These are phyloP conservation scores for Hydropotes inermis DNA, from an alignment of 2,113 vertebrate species.

Conservation along the genomic window DNA sequence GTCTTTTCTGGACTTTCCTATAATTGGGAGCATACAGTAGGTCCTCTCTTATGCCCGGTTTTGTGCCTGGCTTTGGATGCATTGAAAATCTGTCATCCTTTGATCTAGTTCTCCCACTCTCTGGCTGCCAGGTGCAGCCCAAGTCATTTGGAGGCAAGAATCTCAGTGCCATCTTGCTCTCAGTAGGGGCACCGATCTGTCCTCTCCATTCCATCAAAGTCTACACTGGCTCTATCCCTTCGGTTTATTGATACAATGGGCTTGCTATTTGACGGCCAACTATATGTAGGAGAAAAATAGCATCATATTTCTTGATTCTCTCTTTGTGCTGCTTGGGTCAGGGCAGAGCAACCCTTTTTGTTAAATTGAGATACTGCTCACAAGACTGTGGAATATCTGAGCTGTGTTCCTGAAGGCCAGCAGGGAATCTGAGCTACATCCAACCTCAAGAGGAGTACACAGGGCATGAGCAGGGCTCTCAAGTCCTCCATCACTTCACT, in stretches of 20 bases:
- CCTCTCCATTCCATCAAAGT: not conserved
- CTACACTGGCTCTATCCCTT: not conserved
- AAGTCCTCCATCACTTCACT: not conserved
- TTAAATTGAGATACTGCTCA: not conserved
- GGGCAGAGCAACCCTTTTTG: not conserved
- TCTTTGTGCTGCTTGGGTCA: not conserved
- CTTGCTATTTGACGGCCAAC: not conserved
- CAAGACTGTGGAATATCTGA: not conserved
- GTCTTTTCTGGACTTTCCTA: not conserved
- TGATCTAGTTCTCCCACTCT: not conserved
- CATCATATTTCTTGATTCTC: not conserved
- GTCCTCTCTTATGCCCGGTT: not conserved
- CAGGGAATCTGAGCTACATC: not conserved
- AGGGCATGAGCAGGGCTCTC: rapidly evolving
- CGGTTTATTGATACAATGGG: not conserved
- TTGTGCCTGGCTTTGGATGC: not conserved
- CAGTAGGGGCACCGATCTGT: not conserved
- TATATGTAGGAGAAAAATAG: not conserved
- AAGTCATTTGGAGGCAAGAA: not conserved
- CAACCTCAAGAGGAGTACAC: not conserved
- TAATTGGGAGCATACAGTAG: not conserved
- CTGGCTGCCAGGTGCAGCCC: not conserved
- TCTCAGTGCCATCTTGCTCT: not conserved
- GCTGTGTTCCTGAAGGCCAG: not conserved
- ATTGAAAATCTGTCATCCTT: not conserved